Base-by-base conservation (phyloP, 2,797 vertebrate species). In the Enteromius fasciolatus region DNA sequence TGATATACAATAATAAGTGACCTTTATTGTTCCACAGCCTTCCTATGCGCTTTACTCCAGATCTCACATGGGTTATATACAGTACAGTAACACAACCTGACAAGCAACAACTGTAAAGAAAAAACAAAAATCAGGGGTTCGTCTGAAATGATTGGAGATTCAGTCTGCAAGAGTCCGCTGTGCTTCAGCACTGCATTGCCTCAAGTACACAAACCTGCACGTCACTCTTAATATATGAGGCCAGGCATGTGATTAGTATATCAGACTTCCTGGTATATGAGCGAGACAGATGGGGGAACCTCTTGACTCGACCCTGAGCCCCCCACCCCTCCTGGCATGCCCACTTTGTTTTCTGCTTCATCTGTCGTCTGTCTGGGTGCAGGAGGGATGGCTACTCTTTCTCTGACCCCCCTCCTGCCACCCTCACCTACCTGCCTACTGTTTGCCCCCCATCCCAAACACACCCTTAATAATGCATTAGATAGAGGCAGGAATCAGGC, bases 401-500 rank as follows among this genome's bases (percentile, higher is more conserved):
- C 69, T 57, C 17, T 36, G 68, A 72, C 61, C 75, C 54, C 61
- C 39, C 28, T 14, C 46, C 41, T 44, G 63, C 69, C 39, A 61
- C 74, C 23, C 31, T 76, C 33, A 80, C 63, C 23, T 69, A 68
- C 74, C 69, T 76, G n/a, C 66, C 78, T 73, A 75, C 31, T 70
- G 28, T 64, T 82, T 66, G 20, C 25, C 25, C 36, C 86, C 76
- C 67, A 57, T 88, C 78, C 70, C 78, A 91, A 93, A 95, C 92
- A 94, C 93, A 92, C 89, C 94, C 92, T 95, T 96, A 99, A 98
- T 99, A 98, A 99, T 99, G 97, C 96, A 99, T 99, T 96, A 97
- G 95, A 96, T 95, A 95, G 94, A 95, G 89, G 88, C 89, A 88
- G 50, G 95, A 94, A 95, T 95, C 94, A 93, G 94, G 94, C 95